phyloP scores from a whole-genome alignment of 2,888 invertebrate genomes.

The Cerastis rubricosa region DNA sequence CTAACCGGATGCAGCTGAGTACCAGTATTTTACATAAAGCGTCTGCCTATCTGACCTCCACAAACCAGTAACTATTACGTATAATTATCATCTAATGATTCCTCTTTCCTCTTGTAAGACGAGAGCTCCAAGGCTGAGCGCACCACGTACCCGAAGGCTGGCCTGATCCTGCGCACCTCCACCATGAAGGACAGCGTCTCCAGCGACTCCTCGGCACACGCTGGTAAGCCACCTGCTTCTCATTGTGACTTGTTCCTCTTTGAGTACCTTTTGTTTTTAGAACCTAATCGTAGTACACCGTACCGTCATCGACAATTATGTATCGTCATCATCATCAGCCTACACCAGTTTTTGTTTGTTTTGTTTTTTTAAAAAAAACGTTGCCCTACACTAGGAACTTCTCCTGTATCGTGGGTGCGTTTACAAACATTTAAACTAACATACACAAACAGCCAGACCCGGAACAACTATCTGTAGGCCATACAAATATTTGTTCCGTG shows the following conservation, averaged over 20 bases:
- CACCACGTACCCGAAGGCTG: conserved; percentile 93
- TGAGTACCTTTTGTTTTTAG: neutral
- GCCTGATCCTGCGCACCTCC: conserved; percentile 93
- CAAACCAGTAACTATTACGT: neutral
- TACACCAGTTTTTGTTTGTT: no score
- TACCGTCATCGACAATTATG: neutral
- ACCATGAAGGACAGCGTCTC: conserved; percentile 90
- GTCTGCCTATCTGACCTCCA: no score
- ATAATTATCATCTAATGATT: neutral
- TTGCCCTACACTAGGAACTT: no score
- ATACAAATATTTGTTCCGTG: no score
- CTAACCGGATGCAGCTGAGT: no score
- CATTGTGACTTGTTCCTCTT: neutral
- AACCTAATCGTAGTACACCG: neutral
- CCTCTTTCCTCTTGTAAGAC: conserved; percentile 77
- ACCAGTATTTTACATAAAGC: no score
- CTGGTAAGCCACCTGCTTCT: conserved; percentile 71
- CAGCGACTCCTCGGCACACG: conserved; percentile 83
- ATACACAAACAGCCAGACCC: no score
- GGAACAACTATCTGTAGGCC: no score
- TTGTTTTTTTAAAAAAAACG: no score
- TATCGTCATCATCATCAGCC: neutral
- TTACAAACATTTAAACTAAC: no score
- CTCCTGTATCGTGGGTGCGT: no score
- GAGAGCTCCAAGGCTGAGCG: conserved; percentile 90